These are phyloP conservation scores for Myrmecophaga tridactyla DNA, from an alignment of 2,113 vertebrate species.

Conservation along the genomic window DNA sequence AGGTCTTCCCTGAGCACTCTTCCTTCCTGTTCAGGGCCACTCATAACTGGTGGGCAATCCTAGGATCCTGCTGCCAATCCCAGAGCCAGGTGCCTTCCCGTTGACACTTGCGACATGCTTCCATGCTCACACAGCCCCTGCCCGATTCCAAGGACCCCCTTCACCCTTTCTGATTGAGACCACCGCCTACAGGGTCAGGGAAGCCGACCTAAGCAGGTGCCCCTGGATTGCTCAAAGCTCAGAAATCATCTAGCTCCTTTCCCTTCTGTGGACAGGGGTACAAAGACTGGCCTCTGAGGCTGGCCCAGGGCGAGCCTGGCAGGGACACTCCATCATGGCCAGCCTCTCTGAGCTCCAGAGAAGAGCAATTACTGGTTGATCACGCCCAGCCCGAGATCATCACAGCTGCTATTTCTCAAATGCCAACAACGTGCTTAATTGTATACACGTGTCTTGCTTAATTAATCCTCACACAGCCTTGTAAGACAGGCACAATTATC, in stretches of 20 bases:
- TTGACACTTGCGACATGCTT: neutral
- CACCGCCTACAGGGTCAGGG: neutral
- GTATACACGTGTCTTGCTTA: neutral
- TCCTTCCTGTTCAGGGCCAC: neutral
- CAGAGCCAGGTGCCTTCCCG: neutral
- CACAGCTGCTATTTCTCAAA: slow-evolving; percentile 55
- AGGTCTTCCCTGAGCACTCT: neutral
- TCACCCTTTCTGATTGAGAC: neutral
- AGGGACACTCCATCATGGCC: neutral
- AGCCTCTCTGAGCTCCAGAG: neutral
- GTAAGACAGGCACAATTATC: neutral
- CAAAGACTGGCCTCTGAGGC: neutral
- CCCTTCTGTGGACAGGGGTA: neutral
- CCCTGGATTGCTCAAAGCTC: neutral
- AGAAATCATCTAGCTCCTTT: neutral
- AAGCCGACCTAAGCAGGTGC: neutral
- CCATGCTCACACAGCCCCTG: neutral
- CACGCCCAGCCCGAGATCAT: neutral
- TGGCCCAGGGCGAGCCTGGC: neutral
- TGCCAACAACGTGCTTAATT: slow-evolving; percentile 16
- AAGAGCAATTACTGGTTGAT: neutral
- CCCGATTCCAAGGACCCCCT: neutral
- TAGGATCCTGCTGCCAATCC: neutral
- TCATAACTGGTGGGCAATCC: neutral
- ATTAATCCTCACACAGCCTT: neutral